Evolutionary conservation across 37 sponge, comb jelly and placozoan species (phyloP).

Genomic region (Trichoplax adhaerens): DNA sequence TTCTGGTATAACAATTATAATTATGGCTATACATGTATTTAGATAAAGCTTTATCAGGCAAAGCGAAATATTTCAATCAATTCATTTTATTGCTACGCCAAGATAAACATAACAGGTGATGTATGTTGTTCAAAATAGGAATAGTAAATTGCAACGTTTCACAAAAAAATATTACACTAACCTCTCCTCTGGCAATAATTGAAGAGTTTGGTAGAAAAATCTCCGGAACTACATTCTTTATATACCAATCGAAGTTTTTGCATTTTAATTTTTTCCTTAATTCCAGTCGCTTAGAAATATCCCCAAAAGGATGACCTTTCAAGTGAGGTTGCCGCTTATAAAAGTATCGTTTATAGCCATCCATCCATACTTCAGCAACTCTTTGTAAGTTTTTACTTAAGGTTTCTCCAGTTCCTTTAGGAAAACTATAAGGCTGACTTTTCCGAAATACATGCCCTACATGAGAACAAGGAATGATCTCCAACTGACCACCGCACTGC

Average conservation of each 20-base stretch:
- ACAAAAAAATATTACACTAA: too few species aligned
- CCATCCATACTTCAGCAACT: slow-evolving; percentile 53
- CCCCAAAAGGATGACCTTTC: slow-evolving; percentile 36
- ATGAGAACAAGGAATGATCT: slow-evolving; percentile 85
- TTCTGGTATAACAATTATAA: too few species aligned
- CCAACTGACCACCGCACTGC: slow-evolving; percentile 93
- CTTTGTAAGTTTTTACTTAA: slow-evolving; percentile 73
- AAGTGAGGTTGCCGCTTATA: slow-evolving; percentile 68
- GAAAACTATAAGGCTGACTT: slow-evolving; percentile 62
- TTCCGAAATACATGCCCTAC: slow-evolving; percentile 95
- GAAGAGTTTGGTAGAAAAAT: slow-evolving; percentile 38
- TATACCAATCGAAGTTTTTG: slow-evolving; percentile 87
- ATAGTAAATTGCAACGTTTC: too few species aligned
- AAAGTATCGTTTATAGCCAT: slow-evolving; percentile 75
- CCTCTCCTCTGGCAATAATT: too few species aligned
- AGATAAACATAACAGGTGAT: too few species aligned
- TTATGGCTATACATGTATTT: too few species aligned
- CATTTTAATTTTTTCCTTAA: slow-evolving; percentile 56
- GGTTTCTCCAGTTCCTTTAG: slow-evolving; percentile 20
- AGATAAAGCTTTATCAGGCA: too few species aligned
- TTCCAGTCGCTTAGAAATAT: slow-evolving; percentile 41
- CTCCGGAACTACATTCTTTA: slow-evolving; percentile 73
- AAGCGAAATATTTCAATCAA: too few species aligned
- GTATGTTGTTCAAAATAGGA: too few species aligned
- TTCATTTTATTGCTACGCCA: too few species aligned